phyloP scores from a whole-genome alignment of 2,113 vertebrate genomes.

The Trematocara variabile region DNA sequence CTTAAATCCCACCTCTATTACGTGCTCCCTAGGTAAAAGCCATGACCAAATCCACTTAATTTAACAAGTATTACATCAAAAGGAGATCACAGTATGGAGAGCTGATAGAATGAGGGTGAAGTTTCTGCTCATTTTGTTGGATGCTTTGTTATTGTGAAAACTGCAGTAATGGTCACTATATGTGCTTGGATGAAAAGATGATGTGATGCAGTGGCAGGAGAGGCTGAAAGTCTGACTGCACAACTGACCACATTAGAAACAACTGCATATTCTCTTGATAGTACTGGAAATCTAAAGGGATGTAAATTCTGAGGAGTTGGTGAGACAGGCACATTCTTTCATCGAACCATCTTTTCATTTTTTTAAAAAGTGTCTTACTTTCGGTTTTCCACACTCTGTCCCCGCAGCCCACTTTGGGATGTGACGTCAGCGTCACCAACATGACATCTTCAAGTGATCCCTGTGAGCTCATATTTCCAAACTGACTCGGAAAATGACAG shows the following conservation, averaged over 20 bases:
- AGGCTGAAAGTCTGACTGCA: background rate
- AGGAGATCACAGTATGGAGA: background rate
- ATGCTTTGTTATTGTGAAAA: background rate
- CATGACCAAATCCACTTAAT: background rate
- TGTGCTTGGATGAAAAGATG: background rate
- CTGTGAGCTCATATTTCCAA: background rate
- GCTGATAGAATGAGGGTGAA: background rate
- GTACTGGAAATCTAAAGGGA: background rate
- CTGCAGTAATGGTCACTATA: background rate
- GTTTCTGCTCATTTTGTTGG: background rate
- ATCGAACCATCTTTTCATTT: background rate
- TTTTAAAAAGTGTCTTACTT: background rate
- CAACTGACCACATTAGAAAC: rapidly evolving
- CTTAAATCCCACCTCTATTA: background rate
- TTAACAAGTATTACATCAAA: background rate
- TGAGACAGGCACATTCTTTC: background rate
- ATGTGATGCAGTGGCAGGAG: background rate
- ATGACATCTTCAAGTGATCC: slow-evolving; percentile 27
- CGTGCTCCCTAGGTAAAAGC: background rate
- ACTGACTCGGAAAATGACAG: background rate
- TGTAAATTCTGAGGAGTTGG: background rate
- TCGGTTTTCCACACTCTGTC: background rate
- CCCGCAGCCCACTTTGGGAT: background rate
- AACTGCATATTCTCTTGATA: background rate
- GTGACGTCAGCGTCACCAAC: slow-evolving; percentile 67